Base-by-base conservation (phyloP, 2,888 invertebrate genomes). In the Ormyrus thymus region DNA sequence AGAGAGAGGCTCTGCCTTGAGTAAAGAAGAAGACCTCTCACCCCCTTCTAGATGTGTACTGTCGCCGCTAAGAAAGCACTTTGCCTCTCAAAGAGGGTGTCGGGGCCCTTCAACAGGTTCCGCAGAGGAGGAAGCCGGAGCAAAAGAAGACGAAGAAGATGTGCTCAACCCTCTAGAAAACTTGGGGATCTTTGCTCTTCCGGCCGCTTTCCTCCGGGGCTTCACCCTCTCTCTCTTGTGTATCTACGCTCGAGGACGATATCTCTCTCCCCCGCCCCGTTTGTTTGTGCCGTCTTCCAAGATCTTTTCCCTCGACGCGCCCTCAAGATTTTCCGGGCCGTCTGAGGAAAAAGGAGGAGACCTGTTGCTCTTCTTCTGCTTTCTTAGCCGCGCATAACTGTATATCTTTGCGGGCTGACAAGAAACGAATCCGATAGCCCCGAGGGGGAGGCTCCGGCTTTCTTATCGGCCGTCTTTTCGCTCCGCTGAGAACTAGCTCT, bases 101-200 rank as follows among this genome's bases (percentile, higher is more conserved):
- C 5, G 10, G 84, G 29, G 86, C 81, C 84, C 86, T 84, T 86
- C 88, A 88, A 88, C 88, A 88, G 89, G 87, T 89, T 88, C 3
- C 29, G 29, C 29, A 29, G 29, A 29, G 29, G 29, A 29, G 29
- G 29, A 29, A 29, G 29, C 29, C 10, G 43, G 7, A n/a, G 56
- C 11, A 13, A 43, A 68, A 71, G 51, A 48, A 55, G 76, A 45
- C n/a, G 43, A 68, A 71, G 51, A 48, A 55, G 76, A 29, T 29
- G 46, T 48, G 11, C n/a, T 70, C 64, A 51, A 65, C 69, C 78
- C 70, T 64, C 51, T 10, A 73, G 78, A 78, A 78, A 78, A 74
- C 69, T 72, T 64, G 64, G 48, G 73, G 65, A 79, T 79, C 74
- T 79, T 79, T 62, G 65, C 75, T 75, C 79, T 79, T 79, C 74